Conservation (phyloP, 2,113 vertebrate genomes). For the Grammomys dolichurus region DNA sequence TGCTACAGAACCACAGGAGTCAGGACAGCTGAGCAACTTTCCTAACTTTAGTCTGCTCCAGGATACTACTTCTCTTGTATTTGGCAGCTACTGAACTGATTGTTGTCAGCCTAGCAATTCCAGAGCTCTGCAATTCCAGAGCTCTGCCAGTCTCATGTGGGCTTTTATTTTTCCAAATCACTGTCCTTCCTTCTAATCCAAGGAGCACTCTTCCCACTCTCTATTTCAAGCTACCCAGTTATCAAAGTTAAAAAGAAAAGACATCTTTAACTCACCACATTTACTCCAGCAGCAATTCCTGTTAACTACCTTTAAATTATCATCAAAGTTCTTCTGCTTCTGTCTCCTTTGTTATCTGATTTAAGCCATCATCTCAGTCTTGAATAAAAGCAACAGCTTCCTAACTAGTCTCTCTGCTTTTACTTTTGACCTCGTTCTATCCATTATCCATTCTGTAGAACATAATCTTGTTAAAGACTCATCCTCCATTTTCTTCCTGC, state of each 20-base stretch:
- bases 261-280: not conserved
- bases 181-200: conserved; percentile 12
- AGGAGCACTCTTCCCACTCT: not conserved
- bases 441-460: not conserved
- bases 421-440: conserved; percentile 33
- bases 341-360: conserved; percentile 18
- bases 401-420: conserved; percentile 1
- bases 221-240: conserved; percentile 14
- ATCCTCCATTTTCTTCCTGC: not conserved
- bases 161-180: conserved; percentile 40
- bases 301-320: conserved; percentile 43
- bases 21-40: not conserved
- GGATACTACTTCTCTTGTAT: not conserved
- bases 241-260: conserved; percentile 56
- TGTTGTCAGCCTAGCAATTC: not conserved
- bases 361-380: not conserved
- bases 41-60: not conserved
- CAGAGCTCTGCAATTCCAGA: not conserved
- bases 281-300: conserved; percentile 1
- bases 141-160: not conserved
- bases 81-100: not conserved
- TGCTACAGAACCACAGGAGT: not conserved
- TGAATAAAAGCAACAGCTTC: conserved; percentile 3
- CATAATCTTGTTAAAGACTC: conserved; percentile 27
- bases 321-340: conserved; percentile 25